phyloP scores from a whole-genome alignment of 2,888 invertebrate species.

The Campopleginae sp. region DNA sequence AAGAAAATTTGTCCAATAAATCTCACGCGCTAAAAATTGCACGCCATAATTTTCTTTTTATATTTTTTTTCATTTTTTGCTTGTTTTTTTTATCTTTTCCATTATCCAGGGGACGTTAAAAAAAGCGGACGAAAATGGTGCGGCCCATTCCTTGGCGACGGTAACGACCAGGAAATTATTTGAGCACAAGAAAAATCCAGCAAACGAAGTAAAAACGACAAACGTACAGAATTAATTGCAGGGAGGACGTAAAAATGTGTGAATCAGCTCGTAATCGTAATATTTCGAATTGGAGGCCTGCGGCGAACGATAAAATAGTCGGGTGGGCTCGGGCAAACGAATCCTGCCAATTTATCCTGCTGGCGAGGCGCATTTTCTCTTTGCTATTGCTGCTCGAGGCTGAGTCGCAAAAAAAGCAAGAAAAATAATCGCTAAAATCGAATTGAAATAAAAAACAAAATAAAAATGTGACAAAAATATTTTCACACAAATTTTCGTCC shows the following conservation, averaged over 20 bases:
- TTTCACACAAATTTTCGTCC: no score
- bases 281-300: conserved; percentile 73
- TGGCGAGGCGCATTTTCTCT: conserved; percentile 13
- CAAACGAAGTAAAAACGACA: conserved; percentile 8
- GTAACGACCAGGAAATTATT: conserved; percentile 21
- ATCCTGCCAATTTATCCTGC: conserved; percentile 34
- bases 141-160: conserved; percentile 30
- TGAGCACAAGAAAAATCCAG: conserved; percentile 20
- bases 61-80: no score
- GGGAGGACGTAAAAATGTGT: conserved; percentile 1
- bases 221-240: conserved; percentile 26
- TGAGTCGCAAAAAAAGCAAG: neutral
- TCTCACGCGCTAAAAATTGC: conserved; percentile 44
- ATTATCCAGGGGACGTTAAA: conserved; percentile 10
- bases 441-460: no score
- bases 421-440: conserved; percentile 7
- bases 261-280: conserved; percentile 59
- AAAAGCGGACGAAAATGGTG: conserved; percentile 23
- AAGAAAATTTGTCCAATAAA: conserved; percentile 53
- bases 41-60: no score
- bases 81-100: conserved; percentile 16
- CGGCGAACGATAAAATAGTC: conserved; percentile 78
- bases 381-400: conserved; percentile 26
- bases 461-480: no score
- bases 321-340: conserved; percentile 69